Evolutionary conservation across 2,797 vertebrate species (phyloP), one percentile per base, ranked within the genome.

Genomic region (Ptychobarbus kaznakovi): DNA sequence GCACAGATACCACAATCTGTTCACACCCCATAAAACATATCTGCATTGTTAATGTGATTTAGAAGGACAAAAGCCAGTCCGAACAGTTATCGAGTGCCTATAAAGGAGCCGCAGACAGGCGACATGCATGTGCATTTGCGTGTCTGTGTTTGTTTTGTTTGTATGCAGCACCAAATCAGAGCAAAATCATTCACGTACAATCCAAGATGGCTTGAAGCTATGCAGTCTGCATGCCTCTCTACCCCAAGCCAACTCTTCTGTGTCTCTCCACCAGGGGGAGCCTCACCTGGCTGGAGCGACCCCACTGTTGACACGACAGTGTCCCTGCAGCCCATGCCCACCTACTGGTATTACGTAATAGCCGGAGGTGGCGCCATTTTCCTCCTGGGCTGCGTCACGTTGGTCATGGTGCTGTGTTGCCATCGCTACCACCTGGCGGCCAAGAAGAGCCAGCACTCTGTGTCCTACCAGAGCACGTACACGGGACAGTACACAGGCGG

Each of bases 321-420:
- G 96, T 96, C 96, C 94, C 95, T 96, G 95, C 97, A 97, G 95
- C 97, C 97, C 89, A 95, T 99, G 93, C 97, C 97, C 91, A 94
- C 96, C 96, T 98, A 96, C 97, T 99, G 98, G 98, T 99, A 97
- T 98, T 99, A 99, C 96, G 95, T 97, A 94, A 96, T 99, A 96
- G 97, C 97, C 88, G 97, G 97, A 93, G 97, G 96, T 89, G 97
- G 96, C 85, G 97, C 96, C 91, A 93, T 97, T 94, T 94, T 99
- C 95, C 97, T 99, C 93, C 96, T 99, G 96, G 95, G 97, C 92
- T 96, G 95, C 91, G 93, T 97, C 91, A 95, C 93, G 20, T 96
- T 98, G 96, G 96, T 95, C 94, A 95, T 97, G 95, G 96, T 96
- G 92, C 96, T 99, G 93, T 98, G 98, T 96, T 97, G 97, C 94